These are phyloP conservation scores for Nemapogon koenigi DNA, from an alignment of 2,888 invertebrate species.

Conservation along the genomic window DNA sequence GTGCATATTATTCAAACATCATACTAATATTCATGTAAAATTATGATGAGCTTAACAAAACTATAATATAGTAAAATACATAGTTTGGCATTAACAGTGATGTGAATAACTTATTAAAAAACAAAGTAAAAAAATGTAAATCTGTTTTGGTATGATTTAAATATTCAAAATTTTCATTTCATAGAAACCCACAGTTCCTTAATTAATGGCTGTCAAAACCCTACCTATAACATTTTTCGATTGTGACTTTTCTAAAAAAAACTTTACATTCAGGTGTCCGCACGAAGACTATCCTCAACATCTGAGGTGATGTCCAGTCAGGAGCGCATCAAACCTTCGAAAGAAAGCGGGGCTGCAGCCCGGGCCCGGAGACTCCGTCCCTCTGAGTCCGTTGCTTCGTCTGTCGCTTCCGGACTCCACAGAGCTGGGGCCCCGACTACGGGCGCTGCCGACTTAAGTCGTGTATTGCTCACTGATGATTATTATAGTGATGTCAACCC, in stretches of 20 bases:
- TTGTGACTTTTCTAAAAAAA: not conserved
- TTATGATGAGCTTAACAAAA: too few relatives aligned
- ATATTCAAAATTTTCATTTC: too few relatives aligned
- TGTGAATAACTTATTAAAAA: too few relatives aligned
- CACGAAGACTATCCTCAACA: slow-evolving; percentile 78
- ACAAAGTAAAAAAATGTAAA: too few relatives aligned
- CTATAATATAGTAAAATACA: too few relatives aligned
- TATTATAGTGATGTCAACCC: slow-evolving; percentile 99
- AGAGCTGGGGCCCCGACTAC: slow-evolving; percentile 57
- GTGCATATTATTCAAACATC: too few relatives aligned
- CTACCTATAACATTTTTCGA: not conserved
- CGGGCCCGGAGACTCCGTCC: slow-evolving; percentile 76
- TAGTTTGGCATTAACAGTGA: too few relatives aligned
- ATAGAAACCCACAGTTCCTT: too few relatives aligned
- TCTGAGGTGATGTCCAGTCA: slow-evolving; percentile 83
- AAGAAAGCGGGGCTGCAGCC: slow-evolving; percentile 72
- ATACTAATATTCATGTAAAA: too few relatives aligned
- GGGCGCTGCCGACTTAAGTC: slow-evolving; percentile 73
- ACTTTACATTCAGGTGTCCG: slow-evolving; percentile 75
- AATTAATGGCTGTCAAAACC: too few relatives aligned
- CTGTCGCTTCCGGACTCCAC: slow-evolving; percentile 87
- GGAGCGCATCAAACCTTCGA: slow-evolving; percentile 75
- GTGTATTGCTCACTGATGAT: slow-evolving; percentile 93
- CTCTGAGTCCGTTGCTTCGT: slow-evolving; percentile 90
- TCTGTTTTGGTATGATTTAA: too few relatives aligned